Base-by-base conservation (phyloP, 2,888 invertebrate species). In the Leistus spinibarbis region DNA sequence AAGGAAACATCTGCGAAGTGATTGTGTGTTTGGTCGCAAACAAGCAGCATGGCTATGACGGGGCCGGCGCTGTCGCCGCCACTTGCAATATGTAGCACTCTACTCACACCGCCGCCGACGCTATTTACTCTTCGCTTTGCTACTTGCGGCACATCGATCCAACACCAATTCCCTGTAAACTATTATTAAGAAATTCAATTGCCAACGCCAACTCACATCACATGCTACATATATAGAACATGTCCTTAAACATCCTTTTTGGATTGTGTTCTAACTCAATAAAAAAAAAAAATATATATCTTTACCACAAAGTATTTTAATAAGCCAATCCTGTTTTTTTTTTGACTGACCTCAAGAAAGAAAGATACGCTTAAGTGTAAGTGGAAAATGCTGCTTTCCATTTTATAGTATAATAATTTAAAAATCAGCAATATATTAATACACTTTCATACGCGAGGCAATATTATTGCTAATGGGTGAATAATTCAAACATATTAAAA, bases 11-110 rank as follows among this genome's bases (percentile, higher is more conserved):
- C 73, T 73, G 73, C 67, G 67, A 65, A 65, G 67, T 67, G 73
- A 73, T 73, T 73, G 73, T 73, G 73, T 73, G 73, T 67, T 73
- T 73, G 67, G 73, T 73, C 73, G 67, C 73, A 73, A 73, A 73
- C 73, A 73, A 66, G 40, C 67, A 67, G 67, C 57, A 73, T 73
- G 73, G 40, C 40, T 3, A 40, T 40, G 40, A 40, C 40, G 40
- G 40, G 40, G 10, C 7, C 40, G 40, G 13, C 69, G 62, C 17
- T 57, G 54, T 63, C 71, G 17, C 64, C n/a, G 54, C 17, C 20
- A 19, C 20, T n/a, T n/a, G n/a, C n/a, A 16, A 17, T 57, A 20
- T 20, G 57, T 9, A 17, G 57, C 17, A 40, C 7, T 40, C 40
- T 10, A 13, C 40, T 40, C 40, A 40, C 40, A 40, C 40, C 13